Conservation (phyloP, 2,797 vertebrate genomes). For the Champsocephalus gunnari region DNA sequence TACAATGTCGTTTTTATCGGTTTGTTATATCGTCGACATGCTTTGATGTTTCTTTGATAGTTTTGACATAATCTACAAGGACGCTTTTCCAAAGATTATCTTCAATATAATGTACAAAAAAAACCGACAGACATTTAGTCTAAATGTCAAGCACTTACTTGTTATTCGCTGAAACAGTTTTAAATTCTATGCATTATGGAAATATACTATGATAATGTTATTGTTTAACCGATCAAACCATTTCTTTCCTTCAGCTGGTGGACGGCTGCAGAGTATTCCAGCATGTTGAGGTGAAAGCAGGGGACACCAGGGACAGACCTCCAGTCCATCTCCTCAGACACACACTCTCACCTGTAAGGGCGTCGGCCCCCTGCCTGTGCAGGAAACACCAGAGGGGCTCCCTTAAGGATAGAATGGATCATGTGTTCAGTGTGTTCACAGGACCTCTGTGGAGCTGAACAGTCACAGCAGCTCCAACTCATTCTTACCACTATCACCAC, state of each 20-base stretch:
- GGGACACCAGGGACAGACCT: background rate
- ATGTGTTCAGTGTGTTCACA: background rate
- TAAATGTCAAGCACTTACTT: too few relatives aligned
- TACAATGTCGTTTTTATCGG: too few relatives aligned
- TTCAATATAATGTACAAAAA: too few relatives aligned
- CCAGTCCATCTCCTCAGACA: background rate
- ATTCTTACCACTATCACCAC: too few relatives aligned
- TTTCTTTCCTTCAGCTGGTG: background rate
- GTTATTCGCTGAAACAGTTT: too few relatives aligned
- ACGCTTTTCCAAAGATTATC: too few relatives aligned
- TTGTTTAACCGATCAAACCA: background rate
- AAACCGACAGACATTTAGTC: too few relatives aligned
- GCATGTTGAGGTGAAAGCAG: background rate
- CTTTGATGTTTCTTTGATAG: too few relatives aligned
- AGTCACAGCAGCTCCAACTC: background rate
- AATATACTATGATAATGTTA: background rate
- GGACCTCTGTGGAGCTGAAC: background rate
- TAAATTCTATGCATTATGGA: too few relatives aligned
- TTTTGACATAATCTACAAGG: too few relatives aligned
- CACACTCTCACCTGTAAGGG: background rate
- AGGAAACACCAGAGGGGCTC: background rate
- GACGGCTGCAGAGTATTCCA: background rate
- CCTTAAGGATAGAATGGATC: conserved; percentile 2
- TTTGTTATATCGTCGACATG: too few relatives aligned
- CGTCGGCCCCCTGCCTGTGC: background rate